Evolutionary conservation across 2,888 invertebrate species (phyloP).

Genomic region (Ophraella communa): DNA sequence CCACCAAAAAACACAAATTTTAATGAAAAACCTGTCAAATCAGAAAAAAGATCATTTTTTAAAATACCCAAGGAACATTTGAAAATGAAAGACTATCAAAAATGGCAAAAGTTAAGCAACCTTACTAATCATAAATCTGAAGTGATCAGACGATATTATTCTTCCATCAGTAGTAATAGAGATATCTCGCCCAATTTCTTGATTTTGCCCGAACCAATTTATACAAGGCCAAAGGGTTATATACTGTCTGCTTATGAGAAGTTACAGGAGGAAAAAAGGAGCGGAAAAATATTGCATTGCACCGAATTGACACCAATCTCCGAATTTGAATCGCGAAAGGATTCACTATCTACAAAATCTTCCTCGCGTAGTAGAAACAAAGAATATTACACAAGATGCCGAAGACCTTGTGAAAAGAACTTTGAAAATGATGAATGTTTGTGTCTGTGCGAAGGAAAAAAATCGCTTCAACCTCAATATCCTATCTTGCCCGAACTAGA

Average conservation of each 20-base stretch:
- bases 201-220: neutral
- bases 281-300: neutral
- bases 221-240: neutral
- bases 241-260: neutral
- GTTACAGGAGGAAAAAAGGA: neutral
- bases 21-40: slow-evolving; percentile 17
- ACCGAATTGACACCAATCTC: neutral
- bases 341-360: neutral
- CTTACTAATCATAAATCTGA: neutral
- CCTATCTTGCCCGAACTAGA: slow-evolving; percentile 23
- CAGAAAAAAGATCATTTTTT: slow-evolving; percentile 19
- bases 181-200: neutral
- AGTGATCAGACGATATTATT: slow-evolving; percentile 31
- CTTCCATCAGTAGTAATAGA: slow-evolving; percentile 6
- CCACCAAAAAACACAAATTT: slow-evolving; percentile 21
- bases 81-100: slow-evolving; percentile 37
- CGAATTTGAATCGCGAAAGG: neutral
- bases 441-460: slow-evolving; percentile 25
- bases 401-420: neutral
- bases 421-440: neutral
- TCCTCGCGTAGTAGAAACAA: neutral
- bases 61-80: slow-evolving; percentile 33
- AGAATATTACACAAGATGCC: neutral
- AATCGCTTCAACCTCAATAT: slow-evolving; percentile 21
- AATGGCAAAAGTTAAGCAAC: slow-evolving; percentile 34